Evolutionary conservation across 2,888 invertebrate genomes (phyloP).

Genomic region (Hypomecis atomaria): DNA sequence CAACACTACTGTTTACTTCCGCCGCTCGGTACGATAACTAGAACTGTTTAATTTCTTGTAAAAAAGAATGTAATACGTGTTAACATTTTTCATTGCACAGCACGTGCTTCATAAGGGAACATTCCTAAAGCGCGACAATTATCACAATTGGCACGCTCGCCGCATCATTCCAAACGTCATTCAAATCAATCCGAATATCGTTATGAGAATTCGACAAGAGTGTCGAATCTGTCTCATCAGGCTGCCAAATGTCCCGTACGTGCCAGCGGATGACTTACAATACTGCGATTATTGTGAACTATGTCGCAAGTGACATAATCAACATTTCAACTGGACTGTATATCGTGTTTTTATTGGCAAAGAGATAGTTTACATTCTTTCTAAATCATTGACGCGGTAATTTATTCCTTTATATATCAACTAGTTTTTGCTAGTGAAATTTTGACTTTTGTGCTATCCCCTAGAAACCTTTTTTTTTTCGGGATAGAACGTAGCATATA

Average conservation of each 20-base stretch:
- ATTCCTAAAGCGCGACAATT: conserved; percentile 6
- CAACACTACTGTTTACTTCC: no score
- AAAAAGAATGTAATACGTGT: no score
- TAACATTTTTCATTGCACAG: neutral
- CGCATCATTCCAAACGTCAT: conserved; percentile 20
- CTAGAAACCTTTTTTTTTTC: no score
- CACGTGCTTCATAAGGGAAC: conserved; percentile 11
- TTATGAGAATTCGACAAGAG: conserved; percentile 20
- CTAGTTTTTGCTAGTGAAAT: no score
- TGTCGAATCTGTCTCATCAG: conserved; percentile 19
- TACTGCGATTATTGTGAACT: conserved; percentile 7
- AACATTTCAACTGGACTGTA: neutral
- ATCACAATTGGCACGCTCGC: conserved; percentile 17
- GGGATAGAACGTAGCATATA: no score
- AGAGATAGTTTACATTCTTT: no score
- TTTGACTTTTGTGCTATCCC: no score
- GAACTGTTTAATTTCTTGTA: no score
- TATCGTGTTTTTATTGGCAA: neutral
- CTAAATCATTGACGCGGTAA: no score
- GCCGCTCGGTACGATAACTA: no score
- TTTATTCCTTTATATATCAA: no score
- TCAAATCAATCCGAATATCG: conserved; percentile 28
- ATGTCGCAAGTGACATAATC: neutral
- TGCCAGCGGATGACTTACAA: conserved; percentile 14
- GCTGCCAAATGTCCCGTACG: conserved; percentile 22